Evolutionary conservation across 2,113 vertebrate species (phyloP), one percentile per base, ranked within the genome.

Genomic region (Anser brachyrhynchus): DNA sequence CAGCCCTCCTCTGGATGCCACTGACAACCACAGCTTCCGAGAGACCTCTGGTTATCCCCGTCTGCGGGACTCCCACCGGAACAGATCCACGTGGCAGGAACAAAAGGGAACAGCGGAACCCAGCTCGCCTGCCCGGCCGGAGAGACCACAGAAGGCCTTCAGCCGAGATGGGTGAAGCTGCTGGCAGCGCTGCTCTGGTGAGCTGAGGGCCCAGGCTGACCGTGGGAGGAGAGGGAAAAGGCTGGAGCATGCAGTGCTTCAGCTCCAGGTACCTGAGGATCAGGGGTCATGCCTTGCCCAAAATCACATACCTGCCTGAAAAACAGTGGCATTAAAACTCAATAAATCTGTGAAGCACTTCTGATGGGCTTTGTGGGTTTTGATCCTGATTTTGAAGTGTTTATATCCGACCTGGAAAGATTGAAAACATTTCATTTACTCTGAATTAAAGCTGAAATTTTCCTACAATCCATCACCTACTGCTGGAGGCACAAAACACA

Each of bases 361-460:
- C 44, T 58, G 65, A 57, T 6, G 26, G 64, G 21, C n/a, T 61
- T 44, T 59, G 33, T 46, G 59, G 33, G 57, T 39, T 89, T 75
- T 71, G 67, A 85, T 88, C 77, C 82, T 3, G 3, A 55, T 93
- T 90, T 37, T 71, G 65, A 90, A 78, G 75, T 52, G 75, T 59
- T 91, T 81, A 39, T 17, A 85, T 67, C 65, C 35, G n/a, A 39
- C 79, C 71, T 81, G 52, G 41, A 90, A 88, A 77, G 75, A 82
- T 20, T 77, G 87, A 79, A 91, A 94, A 90, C 59, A 46, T 37
- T 41, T 64, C 17, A 73, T 69, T 93, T 85, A 33, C 87, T 92
- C 44, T 62, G 41, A 81, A 77, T 31, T 13, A 71, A 87, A 71
- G 46, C 29, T 55, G 51, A 43, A 59, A 51, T 83, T 88, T 88